A percentile compares a stretch with the other conserved stretches of the same genome.
Evolutionary conservation across 2,113 vertebrate genomes (phyloP).

Genomic region (Etheostoma spectabile): DNA sequence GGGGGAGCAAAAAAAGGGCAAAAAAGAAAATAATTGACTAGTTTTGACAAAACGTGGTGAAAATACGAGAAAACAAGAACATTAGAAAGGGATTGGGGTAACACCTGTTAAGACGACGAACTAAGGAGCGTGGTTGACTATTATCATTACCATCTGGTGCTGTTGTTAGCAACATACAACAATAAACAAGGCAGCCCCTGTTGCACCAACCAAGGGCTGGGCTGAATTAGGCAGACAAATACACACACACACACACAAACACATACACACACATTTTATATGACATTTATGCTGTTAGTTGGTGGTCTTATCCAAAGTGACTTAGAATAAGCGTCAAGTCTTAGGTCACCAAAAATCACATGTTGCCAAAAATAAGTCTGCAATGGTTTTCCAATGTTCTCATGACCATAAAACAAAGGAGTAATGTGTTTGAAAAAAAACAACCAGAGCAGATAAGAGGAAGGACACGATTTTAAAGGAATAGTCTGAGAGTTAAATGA

Average conservation of each 20-base stretch:
- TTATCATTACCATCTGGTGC: slow-evolving; percentile 77
- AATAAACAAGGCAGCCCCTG: slow-evolving; percentile 69
- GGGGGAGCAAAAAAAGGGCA: slow-evolving; percentile 29
- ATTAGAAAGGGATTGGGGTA: slow-evolving; percentile 61
- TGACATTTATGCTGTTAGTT: slow-evolving; percentile 34
- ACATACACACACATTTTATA: slow-evolving; percentile 33
- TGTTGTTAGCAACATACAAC: slow-evolving; percentile 79
- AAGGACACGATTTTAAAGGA: background rate
- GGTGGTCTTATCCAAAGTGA: slow-evolving; percentile 28
- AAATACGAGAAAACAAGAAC: slow-evolving; percentile 64
- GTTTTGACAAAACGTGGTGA: slow-evolving; percentile 47
- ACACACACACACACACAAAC: slow-evolving; percentile 44
- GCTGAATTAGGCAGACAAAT: slow-evolving; percentile 66
- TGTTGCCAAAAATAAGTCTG: slow-evolving; percentile 22
- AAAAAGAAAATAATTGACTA: background rate
- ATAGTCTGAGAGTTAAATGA: background rate
- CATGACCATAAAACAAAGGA: background rate
- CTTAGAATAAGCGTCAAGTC: slow-evolving; percentile 27
- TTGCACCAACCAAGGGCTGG: slow-evolving; percentile 65
- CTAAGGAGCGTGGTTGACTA: slow-evolving; percentile 38
- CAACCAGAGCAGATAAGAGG: background rate
- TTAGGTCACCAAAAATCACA: slow-evolving; percentile 16
- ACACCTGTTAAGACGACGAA: slow-evolving; percentile 73
- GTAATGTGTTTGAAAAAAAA: background rate
- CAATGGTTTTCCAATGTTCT: slow-evolving; percentile 5